Evolutionary conservation across 2,888 invertebrate species (phyloP), one percentile per base, ranked within the genome.

Genomic region (Patella ulyssiponensis): DNA sequence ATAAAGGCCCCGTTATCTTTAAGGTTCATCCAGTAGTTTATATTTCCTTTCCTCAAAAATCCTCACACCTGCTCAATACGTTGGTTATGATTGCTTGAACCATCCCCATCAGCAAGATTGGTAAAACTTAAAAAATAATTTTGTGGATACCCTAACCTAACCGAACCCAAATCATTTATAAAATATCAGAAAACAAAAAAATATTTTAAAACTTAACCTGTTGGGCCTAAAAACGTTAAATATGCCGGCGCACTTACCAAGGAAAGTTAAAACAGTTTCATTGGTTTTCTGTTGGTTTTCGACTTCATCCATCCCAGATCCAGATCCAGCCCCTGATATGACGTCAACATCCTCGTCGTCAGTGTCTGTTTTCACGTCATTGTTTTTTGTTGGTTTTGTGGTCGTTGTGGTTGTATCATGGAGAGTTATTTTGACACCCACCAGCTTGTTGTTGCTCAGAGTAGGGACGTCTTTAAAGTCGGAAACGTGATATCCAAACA

Each of bases 321-420:
- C 64, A 20, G 64, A 64, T 64, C 64, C 64, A 64, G 64, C 64
- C 20, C 64, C 64, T 11, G 64, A 64, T 64, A 64, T 64, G 64
- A 20, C 64, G 11, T 23, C 64, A 20, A 12, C 23, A 64, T 64
- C 64, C 23, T 64, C 64, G 5, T 64, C 64, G 14, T 64, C 64
- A 64, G 64, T 64, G 3, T 64, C 64, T 64, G 64, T 64, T n/a
- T 20, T 64, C 20, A 64, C 64, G 20, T 64, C 64, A 64, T 64
- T 64, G 15, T 2, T 64, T 64, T 64, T 12, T 64, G 64, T 9
- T 64, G 64, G 11, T 20, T 20, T 64, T 12, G 64, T 64, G 9
- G 11, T 12, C 23, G 64, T 64, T 23, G 64, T 11, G 20, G 11
- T 23, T 20, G 64, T 20, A 44, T 44, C 44, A 9, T 44, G 44